Conservation (phyloP, 2,797 vertebrate genomes). For the Pygocentrus nattereri region DNA sequence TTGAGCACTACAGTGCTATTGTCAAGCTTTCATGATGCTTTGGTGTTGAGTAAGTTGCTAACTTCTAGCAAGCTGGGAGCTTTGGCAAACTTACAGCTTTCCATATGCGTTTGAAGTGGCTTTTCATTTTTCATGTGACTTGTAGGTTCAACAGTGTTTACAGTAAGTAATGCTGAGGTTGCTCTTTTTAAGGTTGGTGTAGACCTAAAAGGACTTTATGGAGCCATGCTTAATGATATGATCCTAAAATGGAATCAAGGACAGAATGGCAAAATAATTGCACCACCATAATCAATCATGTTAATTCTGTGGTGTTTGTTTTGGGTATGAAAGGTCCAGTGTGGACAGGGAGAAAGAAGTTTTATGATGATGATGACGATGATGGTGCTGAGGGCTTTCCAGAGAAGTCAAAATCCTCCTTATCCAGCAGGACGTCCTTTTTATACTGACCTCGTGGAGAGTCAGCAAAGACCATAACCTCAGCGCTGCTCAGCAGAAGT, state of each 20-base stretch:
- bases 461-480: conserved; percentile 49
- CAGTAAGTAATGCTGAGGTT: conserved; percentile 24
- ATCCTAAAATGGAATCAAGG: conserved; percentile 48
- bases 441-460: conserved; percentile 50
- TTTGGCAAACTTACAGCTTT: conserved; percentile 2
- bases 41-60: conserved; percentile 7
- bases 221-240: conserved; percentile 47
- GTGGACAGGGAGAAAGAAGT: conserved; percentile 6
- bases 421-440: conserved; percentile 54
- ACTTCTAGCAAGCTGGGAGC: neutral
- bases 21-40: neutral
- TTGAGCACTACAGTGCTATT: conserved; percentile 16
- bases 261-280: conserved; percentile 47
- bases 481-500: conserved; percentile 53
- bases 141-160: conserved; percentile 7
- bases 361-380: conserved; percentile 11
- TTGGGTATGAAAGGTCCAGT: conserved; percentile 30
- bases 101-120: neutral
- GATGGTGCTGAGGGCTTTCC: conserved; percentile 45
- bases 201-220: conserved; percentile 32
- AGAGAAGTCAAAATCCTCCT: conserved; percentile 49
- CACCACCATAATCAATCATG: conserved; percentile 51
- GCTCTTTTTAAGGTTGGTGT: conserved; percentile 32
- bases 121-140: conserved; percentile 13
- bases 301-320: conserved; percentile 44